Evolutionary conservation across 2,888 invertebrate species (phyloP), one percentile per base, ranked within the genome.

Genomic region (Diarsia rubi): DNA sequence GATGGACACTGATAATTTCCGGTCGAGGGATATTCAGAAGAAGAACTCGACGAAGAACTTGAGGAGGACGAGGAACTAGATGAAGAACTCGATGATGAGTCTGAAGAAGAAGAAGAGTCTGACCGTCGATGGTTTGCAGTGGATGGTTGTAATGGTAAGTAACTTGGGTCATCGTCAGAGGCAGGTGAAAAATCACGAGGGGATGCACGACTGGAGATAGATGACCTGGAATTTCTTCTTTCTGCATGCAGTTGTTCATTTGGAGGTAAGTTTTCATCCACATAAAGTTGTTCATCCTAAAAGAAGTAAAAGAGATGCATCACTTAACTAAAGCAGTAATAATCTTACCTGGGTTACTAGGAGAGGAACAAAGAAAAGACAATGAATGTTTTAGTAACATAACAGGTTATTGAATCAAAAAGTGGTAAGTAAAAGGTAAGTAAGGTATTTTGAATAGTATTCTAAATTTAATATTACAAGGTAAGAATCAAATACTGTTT

Each of bases 121-220:
- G 60, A 47, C 19, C 59, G 69, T 37, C 37, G 47, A 60, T 5
- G 60, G 47, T 69, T 69, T 69, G 59, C 31, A 31, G 45, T 59
- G 60, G 69, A 47, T 69, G 69, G 59, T 68, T 68, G 44, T 45
- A 68, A 69, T 49, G 69, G 69, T 49, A 60, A 47, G 69, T 60
- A 69, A 47, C 69, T 69, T 60, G 49, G 60, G 45, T 14, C 31
- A 59, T 59, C 59, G 27, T 59, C 31, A 27, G 31, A 59, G 19
- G 59, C 31, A 31, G 59, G 27, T 59, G 59, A 31, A 59, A 59
- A 31, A 59, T 59, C 47, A 47, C 47, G 47, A 5, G 47, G 47
- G 6, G 47, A 19, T 19, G 47, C 47, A 47, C 19, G 19, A 57
- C 9, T 24, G 45, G 27, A 64, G n/a, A 45, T n/a, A 24, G 44